Evolutionary conservation across 2,113 vertebrate genomes (phyloP).

Genomic region (Ovis canadensis): DNA sequence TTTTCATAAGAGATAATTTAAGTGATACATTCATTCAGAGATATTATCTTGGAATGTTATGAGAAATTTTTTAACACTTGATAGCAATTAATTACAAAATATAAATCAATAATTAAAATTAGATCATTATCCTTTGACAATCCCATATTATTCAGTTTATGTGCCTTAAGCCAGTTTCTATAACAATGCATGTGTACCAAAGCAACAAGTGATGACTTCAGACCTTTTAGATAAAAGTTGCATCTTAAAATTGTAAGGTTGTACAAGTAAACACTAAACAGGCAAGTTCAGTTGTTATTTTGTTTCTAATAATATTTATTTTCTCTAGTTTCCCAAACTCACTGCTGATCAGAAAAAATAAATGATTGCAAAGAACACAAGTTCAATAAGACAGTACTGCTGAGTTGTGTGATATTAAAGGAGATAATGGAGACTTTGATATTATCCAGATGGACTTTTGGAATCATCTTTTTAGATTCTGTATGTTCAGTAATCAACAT

Average conservation of each 20-base stretch:
- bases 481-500: background rate
- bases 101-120: slow-evolving; percentile 4
- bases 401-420: background rate
- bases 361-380: background rate
- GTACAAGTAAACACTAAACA: background rate
- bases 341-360: background rate
- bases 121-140: background rate
- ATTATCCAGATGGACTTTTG: background rate
- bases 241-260: background rate
- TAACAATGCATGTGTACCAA: background rate
- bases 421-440: background rate
- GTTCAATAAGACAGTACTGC: background rate
- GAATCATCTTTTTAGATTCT: background rate
- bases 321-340: slow-evolving; percentile 13
- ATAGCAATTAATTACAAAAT: background rate
- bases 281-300: background rate
- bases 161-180: background rate
- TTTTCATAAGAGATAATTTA: background rate
- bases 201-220: background rate
- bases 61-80: background rate
- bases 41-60: background rate
- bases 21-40: background rate
- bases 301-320: background rate
- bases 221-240: background rate
- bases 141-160: background rate